A percentile compares a stretch with the other conserved stretches of the same genome.
Evolutionary conservation across 2,888 invertebrate genomes (phyloP).

Genomic region (Zaprionus obscuricornis): DNA sequence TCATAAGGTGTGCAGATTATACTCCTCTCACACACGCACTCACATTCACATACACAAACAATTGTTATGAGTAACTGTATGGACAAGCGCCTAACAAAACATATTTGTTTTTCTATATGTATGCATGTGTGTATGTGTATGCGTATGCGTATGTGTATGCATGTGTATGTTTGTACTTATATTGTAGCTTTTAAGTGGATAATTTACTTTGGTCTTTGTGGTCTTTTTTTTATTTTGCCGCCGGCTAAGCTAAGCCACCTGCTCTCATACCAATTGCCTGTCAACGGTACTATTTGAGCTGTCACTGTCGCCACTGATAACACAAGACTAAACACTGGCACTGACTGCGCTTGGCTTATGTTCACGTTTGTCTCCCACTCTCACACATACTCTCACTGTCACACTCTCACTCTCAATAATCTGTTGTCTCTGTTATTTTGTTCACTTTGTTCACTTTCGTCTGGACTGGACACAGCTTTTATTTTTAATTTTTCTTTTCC

Average conservation of each 20-base stretch:
- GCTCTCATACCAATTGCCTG: slow-evolving; percentile 28
- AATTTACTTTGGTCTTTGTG: slow-evolving; percentile 60
- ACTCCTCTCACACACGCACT: slow-evolving; percentile 29
- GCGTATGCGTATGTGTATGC: neutral
- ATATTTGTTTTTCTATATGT: slow-evolving; percentile 18
- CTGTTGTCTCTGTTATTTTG: neutral
- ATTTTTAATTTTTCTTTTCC: slow-evolving; percentile 1
- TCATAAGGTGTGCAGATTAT: too few relatives aligned
- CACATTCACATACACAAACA: slow-evolving; percentile 9
- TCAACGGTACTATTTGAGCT: slow-evolving; percentile 39
- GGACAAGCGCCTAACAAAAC: slow-evolving; percentile 34
- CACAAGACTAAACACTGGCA: slow-evolving; percentile 57
- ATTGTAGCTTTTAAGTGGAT: slow-evolving; percentile 38
- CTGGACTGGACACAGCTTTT: slow-evolving; percentile 12
- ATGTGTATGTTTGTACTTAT: slow-evolving; percentile 11
- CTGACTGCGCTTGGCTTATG: slow-evolving; percentile 48
- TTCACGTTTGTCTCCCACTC: slow-evolving; percentile 3
- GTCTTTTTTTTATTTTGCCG: slow-evolving; percentile 24
- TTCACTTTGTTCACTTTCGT: slow-evolving; percentile 14
- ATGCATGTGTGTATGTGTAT: slow-evolving; percentile 6
- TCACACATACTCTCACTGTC: neutral
- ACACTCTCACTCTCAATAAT: neutral
- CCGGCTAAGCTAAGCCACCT: slow-evolving; percentile 68
- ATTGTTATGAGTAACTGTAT: slow-evolving; percentile 13
- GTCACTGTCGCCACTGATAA: slow-evolving; percentile 62